Evolutionary conservation across 2,888 invertebrate genomes (phyloP), one percentile per base, ranked within the genome.

Genomic region (Myathropa florea): DNA sequence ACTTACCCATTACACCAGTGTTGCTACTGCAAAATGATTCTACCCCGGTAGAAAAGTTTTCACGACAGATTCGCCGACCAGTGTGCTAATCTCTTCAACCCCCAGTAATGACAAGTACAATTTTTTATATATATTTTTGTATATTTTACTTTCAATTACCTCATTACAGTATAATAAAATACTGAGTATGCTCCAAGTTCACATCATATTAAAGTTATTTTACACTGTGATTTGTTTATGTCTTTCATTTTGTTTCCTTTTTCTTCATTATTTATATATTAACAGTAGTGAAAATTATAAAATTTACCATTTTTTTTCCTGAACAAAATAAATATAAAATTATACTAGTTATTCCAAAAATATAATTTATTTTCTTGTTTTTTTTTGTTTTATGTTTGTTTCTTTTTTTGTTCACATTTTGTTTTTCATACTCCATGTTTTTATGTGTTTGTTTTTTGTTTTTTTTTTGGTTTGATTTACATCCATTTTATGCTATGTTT

Each of bases 171-270:
- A 92, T 91, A 89, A 91, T 91, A 90, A 91, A 92, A 92, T 92
- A 92, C 92, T 92, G 92, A 91, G 91, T 91, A 90, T 91, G 91
- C 92, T 92, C 92, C 92, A 92, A 91, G 91, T 92, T 92, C 92
- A 92, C 92, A 92, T 91, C 91, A 90, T 91, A 91, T 82, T 82
- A 88, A 81, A 75, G 73, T 83, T 83, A 78, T 85, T 83, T 88
- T 85, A 84, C 84, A 82, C 57, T 88, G 77, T 85, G 76, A 73
- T 86, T 83, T 87, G 65, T 71, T 80, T 75, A 61, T 75, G 46
- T 18, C 46, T 46, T 18, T 61, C 70, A 24, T 55, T 65, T 73
- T 73, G 18, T 55, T 64, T 23, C 24, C 24, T 59, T 39, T 60
- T 21, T 59, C 60, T 72, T 79, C 39, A 73, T 82, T 78, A 82